These are phyloP conservation scores for Channallabes apus DNA, from an alignment of 2,797 vertebrate genomes.

Conservation along the genomic window DNA sequence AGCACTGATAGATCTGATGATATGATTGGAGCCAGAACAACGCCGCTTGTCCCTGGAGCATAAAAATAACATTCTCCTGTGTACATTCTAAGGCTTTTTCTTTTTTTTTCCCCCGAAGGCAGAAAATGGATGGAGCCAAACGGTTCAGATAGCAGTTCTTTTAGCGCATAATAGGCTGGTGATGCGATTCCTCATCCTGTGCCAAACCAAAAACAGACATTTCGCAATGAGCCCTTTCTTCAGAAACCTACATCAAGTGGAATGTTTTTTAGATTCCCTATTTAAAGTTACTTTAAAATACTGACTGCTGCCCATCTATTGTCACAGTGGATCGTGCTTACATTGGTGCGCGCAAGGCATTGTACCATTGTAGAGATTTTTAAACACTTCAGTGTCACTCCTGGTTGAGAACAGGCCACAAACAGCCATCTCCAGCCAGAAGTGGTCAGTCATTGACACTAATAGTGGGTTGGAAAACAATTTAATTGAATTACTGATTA, in stretches of 20 bases:
- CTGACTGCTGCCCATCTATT: neutral
- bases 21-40: conserved; percentile 50
- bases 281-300: neutral
- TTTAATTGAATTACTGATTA: neutral
- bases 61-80: conserved; percentile 40
- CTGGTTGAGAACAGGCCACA: neutral
- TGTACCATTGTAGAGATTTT: neutral
- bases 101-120: conserved; percentile 14
- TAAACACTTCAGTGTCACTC: neutral
- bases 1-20: conserved; percentile 55
- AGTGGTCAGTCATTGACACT: neutral
- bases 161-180: conserved; percentile 24
- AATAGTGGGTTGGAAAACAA: neutral
- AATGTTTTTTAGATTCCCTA: neutral
- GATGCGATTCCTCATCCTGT: conserved; percentile 15
- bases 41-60: conserved; percentile 44
- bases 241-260: neutral
- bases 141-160: conserved; percentile 17
- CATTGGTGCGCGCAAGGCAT: neutral
- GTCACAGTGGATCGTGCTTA: neutral
- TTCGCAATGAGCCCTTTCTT: neutral
- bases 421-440: neutral
- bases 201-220: conserved; percentile 5
- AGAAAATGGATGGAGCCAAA: conserved; percentile 18
- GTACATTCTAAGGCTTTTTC: conserved; percentile 13